phyloP scores from a whole-genome alignment of 2,797 vertebrate species.

The Gobio occitaniae region DNA sequence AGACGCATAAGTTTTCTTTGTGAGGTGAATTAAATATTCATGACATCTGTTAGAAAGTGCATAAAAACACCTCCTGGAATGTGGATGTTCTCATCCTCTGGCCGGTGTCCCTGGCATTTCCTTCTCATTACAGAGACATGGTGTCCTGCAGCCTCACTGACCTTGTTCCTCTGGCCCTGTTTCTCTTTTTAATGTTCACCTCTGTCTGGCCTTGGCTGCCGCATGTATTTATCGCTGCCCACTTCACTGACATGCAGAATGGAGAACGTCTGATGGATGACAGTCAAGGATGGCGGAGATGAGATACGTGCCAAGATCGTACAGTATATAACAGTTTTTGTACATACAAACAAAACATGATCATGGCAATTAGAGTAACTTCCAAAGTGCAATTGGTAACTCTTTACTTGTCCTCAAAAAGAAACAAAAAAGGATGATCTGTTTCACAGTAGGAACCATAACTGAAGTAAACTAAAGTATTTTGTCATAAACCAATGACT shows the following conservation, averaged over 20 bases:
- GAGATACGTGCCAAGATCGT: constrained; percentile 23
- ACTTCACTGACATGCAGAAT: constrained; percentile 44
- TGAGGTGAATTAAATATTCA: constrained; percentile 33
- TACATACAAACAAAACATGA: neutral
- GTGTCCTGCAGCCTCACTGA: constrained; percentile 40
- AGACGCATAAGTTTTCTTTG: neutral
- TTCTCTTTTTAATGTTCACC: constrained; percentile 51
- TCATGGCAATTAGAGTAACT: neutral
- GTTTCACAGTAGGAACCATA: neutral
- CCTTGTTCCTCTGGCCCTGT: constrained; percentile 50
- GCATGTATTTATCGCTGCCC: constrained; percentile 46
- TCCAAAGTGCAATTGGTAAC: neutral
- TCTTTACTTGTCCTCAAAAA: neutral
- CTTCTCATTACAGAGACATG: constrained; percentile 31
- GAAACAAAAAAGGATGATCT: neutral
- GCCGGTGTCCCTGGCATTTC: neutral
- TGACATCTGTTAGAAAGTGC: neutral
- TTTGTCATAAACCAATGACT: neutral
- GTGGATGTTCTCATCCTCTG: neutral
- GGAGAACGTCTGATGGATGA: constrained; percentile 41
- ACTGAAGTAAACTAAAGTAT: neutral
- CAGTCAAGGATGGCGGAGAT: constrained; percentile 24
- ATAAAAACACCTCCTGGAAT: constrained; percentile 18
- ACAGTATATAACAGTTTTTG: too few relatives aligned
- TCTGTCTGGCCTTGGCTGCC: constrained; percentile 38